Evolutionary conservation across 2,888 invertebrate genomes (phyloP).

Genomic region (Sarcophaga subvicina): DNA sequence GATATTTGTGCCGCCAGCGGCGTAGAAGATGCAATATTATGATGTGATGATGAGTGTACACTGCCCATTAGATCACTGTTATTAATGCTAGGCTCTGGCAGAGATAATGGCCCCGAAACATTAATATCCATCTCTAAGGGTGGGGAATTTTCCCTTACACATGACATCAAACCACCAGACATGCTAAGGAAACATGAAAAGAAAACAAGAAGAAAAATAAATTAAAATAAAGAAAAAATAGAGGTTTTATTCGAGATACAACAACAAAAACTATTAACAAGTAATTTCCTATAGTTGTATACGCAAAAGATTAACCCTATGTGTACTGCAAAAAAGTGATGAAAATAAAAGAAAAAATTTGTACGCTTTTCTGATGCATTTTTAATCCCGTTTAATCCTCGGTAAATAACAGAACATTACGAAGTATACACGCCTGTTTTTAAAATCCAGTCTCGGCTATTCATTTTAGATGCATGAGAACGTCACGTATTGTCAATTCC

Average conservation of each 20-base stretch:
- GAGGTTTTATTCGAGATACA: background rate
- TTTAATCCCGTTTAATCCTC: no score
- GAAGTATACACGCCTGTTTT: no score
- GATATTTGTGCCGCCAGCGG: constrained; percentile 71
- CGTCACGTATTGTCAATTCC: no score
- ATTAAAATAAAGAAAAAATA: constrained; percentile 16
- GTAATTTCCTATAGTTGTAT: constrained; percentile 23
- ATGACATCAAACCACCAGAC: constrained; percentile 82
- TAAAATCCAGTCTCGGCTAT: no score
- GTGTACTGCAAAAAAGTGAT: background rate
- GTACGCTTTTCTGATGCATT: no score
- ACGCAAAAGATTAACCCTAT: constrained; percentile 16
- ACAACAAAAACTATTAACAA: constrained; percentile 35
- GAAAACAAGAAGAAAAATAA: constrained; percentile 6
- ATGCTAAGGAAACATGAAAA: constrained; percentile 74
- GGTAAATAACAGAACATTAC: no score
- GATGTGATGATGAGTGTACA: constrained; percentile 66
- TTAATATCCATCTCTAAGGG: constrained; percentile 79
- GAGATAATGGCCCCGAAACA: constrained; percentile 77
- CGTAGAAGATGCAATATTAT: constrained; percentile 73
- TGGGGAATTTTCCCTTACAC: constrained; percentile 81
- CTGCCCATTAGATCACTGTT: constrained; percentile 68
- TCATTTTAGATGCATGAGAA: no score
- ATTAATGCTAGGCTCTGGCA: constrained; percentile 74
- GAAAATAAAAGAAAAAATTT: no score